phyloP scores from a whole-genome alignment of 2,113 vertebrate genomes.

The Oriolus oriolus region DNA sequence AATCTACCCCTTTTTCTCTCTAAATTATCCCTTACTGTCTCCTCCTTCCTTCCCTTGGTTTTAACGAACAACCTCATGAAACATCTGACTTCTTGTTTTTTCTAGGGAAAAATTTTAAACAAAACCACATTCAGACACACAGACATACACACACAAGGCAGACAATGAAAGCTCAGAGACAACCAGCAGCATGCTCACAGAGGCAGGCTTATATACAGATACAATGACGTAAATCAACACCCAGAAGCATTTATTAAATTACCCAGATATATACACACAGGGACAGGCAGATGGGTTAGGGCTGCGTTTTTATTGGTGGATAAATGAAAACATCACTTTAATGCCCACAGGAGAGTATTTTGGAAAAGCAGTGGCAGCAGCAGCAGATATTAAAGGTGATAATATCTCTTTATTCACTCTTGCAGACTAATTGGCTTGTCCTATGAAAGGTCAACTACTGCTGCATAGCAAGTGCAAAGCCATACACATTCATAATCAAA shows the following conservation, averaged over 20 bases:
- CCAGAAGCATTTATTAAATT: conserved; percentile 59
- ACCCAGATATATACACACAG: conserved; percentile 50
- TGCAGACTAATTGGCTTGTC: conserved; percentile 2
- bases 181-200: conserved; percentile 25
- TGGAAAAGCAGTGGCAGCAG: not conserved
- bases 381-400: conserved; percentile 35
- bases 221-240: conserved; percentile 62
- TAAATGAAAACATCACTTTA: conserved; percentile 27
- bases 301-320: not conserved
- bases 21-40: conserved; percentile 33
- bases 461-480: not conserved
- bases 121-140: conserved; percentile 51
- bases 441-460: not conserved
- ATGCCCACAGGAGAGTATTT: conserved; percentile 19
- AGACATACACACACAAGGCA: not conserved
- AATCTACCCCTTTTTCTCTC: not conserved
- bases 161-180: conserved; percentile 44
- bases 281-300: conserved; percentile 21
- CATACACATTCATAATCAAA: not conserved
- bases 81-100: conserved; percentile 37
- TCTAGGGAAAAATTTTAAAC: conserved; percentile 37
- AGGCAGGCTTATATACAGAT: conserved; percentile 17
- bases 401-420: conserved; percentile 6
- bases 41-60: conserved; percentile 21
- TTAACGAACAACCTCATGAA: conserved; percentile 22